Conservation (phyloP, 2,113 vertebrate species). For the Mastomys coucha region DNA sequence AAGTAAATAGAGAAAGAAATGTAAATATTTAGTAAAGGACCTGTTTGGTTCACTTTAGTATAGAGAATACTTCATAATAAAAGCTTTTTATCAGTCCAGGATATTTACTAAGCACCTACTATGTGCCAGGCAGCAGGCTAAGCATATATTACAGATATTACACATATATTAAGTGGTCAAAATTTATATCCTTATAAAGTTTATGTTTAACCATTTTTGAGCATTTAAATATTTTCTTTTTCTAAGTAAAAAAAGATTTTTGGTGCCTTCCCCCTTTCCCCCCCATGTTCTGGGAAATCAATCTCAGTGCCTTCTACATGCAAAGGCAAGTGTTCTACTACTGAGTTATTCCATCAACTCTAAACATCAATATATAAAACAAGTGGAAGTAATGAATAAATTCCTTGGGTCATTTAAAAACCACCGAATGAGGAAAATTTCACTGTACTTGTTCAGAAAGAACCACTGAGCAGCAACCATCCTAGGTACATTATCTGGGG, state of each 20-base stretch:
- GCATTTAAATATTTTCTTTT: background rate
- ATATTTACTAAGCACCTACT: background rate
- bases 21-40: background rate
- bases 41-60: background rate
- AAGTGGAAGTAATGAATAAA: conserved; percentile 42
- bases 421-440: conserved; percentile 7
- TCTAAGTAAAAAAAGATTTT: background rate
- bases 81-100: background rate
- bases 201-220: conserved; percentile 25
- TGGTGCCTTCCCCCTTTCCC: background rate
- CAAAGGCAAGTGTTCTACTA: background rate
- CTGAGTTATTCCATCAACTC: background rate
- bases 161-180: background rate
- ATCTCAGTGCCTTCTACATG: background rate
- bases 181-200: background rate
- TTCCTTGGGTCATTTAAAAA: conserved; percentile 42
- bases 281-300: background rate
- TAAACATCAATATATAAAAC: background rate
- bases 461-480: background rate
- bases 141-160: background rate
- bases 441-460: background rate
- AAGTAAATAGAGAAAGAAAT: background rate
- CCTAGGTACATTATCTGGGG: background rate
- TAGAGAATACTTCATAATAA: background rate
- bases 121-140: background rate